Base-by-base conservation (phyloP, 2,888 invertebrate species). In the Sisyra terminalis region DNA sequence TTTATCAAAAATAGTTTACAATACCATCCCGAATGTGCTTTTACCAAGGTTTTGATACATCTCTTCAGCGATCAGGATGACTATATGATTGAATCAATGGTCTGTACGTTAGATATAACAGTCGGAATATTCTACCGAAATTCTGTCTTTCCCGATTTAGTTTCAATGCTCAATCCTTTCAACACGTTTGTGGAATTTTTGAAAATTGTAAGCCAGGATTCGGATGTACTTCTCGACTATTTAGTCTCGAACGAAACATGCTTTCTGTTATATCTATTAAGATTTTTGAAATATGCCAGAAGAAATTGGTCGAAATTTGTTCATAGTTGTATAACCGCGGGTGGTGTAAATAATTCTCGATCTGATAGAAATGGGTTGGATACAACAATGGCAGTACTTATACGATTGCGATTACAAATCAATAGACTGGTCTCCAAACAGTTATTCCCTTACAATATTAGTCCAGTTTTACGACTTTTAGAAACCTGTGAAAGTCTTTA, bases 61-160 rank as follows among this genome's bases (percentile, higher is more conserved):
- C 65, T 90, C 44, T 89, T 90, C 55, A 82, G 83, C 52, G 88
- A 90, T 61, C 89, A 90, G 59, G 89, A 90, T 56, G 90, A 90
- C 61, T 86, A 85, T 54, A 64, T 90, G 51, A 84, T 90, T 45
- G 90, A 90, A 65, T 82, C 87, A 3, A 88, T 90, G 88, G 84
- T 90, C 6, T 89, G 89, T 58, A 85, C 86, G 30, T 62, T 90
- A 39, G 89, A 90, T 59, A 87, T 89, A 37, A 86, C 84, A 1
- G 79, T 83, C 16, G 88, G 87, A 32, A 78, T 89, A 44, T 83
- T 83, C 17, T 83, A 84, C 56, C 73, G 85, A 40, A 83, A 84
- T 54, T 79, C 82, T 1, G 75, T 83, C 45, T 82, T 80, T 52
- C 82, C 83, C 2, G 84, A 85, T 60, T 66, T 87, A 50, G 76